A percentile compares a stretch with the other conserved stretches of the same genome.
Evolutionary conservation across 2,797 vertebrate species (phyloP).

Genomic region (Phoxinus dragarum): DNA sequence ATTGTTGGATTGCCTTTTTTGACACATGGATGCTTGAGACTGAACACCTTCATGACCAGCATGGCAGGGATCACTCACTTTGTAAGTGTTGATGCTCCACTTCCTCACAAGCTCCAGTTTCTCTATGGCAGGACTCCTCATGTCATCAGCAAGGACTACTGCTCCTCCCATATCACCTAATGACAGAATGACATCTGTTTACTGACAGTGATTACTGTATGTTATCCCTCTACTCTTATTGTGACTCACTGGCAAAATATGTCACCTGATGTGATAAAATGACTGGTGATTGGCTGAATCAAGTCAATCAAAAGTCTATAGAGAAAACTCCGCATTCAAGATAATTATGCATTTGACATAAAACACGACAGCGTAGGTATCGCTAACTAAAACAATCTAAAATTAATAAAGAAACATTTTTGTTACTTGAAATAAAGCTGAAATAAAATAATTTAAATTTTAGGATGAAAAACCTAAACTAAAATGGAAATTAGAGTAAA

Average conservation of each 20-base stretch:
- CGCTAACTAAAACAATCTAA: not conserved
- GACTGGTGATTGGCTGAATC: not conserved
- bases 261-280: not conserved
- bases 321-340: not conserved
- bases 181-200: constrained; percentile 16
- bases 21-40: not conserved
- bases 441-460: not conserved
- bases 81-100: constrained; percentile 99
- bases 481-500: not conserved
- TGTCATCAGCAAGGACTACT: constrained; percentile 91
- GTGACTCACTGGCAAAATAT: not conserved
- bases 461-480: not conserved
- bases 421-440: not conserved
- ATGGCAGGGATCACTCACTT: constrained; percentile 79
- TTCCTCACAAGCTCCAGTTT: constrained; percentile 96
- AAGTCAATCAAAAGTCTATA: not conserved
- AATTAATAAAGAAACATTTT: not conserved
- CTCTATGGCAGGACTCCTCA: constrained; percentile 95
- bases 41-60: not conserved
- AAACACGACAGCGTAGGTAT: not conserved
- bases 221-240: not conserved
- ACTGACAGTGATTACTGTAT: not conserved
- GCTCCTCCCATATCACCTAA: constrained; percentile 80
- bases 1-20: not conserved
- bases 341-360: not conserved